Evolutionary conservation across 2,888 invertebrate genomes (phyloP), one percentile per base, ranked within the genome.

Genomic region (Clanis bilineata): DNA sequence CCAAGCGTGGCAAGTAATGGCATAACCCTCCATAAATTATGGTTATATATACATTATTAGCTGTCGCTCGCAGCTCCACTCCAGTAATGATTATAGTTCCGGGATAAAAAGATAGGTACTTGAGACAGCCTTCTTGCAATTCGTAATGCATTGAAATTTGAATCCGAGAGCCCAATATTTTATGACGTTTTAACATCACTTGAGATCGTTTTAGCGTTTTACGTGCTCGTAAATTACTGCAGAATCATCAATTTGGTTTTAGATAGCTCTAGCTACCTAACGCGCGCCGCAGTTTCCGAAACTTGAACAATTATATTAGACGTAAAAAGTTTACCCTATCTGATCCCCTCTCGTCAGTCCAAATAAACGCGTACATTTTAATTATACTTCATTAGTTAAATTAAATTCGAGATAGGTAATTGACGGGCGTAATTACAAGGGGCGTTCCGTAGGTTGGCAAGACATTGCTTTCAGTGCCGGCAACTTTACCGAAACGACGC

Each of bases 321-420:
- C 64, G 58, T 67, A 70, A 73, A 76, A 80, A 76, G 69, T 77
- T 74, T 66, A 63, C 67, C 72, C 70, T 73, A 72, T 74, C 70
- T 72, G 71, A 70, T 67, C 72, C 69, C 66, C 69, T 66, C 72
- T 73, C 80, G 74, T 82, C 82, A 82, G 77, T 83, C 82, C 82
- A 81, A 85, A 85, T 85, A 88, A 86, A 85, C 83, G 88, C 84
- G 85, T 85, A 90, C 88, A 88, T 90, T 91, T 90, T 92, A 92
- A 92, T 92, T 88, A 91, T 79, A 84, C 88, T 90, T 92, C 92
- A 92, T 92, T 91, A 91, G 84, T 84, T 87, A 86, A 90, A 91
- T 92, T 91, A 90, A 90, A 92, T 90, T 90, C 85, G 80, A 87
- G 89, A 79, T 79, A 76, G 80, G 84, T 89, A 91, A 90, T 88